Base-by-base conservation (phyloP, 2,888 invertebrate species). In the Parnassius glacialis region DNA sequence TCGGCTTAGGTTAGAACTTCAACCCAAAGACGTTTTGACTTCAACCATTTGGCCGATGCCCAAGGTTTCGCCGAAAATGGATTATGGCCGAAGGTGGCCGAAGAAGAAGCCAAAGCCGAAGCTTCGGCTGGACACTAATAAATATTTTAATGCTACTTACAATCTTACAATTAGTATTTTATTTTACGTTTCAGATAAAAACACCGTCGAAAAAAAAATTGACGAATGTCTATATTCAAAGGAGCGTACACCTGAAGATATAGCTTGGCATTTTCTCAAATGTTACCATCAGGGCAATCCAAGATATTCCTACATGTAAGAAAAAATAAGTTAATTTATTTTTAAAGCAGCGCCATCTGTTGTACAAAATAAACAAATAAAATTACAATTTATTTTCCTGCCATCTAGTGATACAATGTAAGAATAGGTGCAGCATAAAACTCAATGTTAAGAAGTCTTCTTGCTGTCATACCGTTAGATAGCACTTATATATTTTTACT, bases 241-340 rank as follows among this genome's bases (percentile, higher is more conserved):
- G 20, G 53, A 66, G 0, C 59, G 69, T 3, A 69, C 68, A 12
- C 75, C 84, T 0, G 20, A 57, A 0, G 77, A 80, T 0, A 83
- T 78, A 1, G 85, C 85, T 0, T 83, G 77, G 73, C 34, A 67
- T 0, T 85, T 76, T 13, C 60, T 79, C 0, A 73, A 66, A 64
- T 86, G 86, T 62, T 78, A 74, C 54, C 70, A 74, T 16, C 16
- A 2, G 0, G 55, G 45, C 7, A 48, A 62, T n/a, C 64, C 65
- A 1, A 62, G 53, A 43, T 59, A 65, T 44, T 62, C 64, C 9
- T 62, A 62, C 47, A 52, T 66, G 16, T 66, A 61, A 45, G 12
- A 52, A 12, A 12, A 3, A 52, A 47, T 34, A 5, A 13, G 2
- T 9, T 9, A 34, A 51, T 42, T 25, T 25, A 25, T 52, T 10